These are phyloP conservation scores for Hipposideros larvatus DNA, from an alignment of 2,797 vertebrate species.

Conservation along the genomic window DNA sequence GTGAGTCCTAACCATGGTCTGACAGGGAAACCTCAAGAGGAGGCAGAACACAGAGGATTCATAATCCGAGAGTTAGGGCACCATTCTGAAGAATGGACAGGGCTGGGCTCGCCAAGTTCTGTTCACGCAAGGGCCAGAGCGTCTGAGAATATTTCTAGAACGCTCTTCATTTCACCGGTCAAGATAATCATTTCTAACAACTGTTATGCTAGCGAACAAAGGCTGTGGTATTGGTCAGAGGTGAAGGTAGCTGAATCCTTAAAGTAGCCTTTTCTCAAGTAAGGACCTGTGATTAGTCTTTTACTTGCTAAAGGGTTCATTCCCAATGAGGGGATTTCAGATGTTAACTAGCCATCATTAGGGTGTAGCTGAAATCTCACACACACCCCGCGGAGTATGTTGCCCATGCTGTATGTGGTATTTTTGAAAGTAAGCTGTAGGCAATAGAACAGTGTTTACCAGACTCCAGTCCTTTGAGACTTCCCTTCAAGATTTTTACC, in stretches of 20 bases:
- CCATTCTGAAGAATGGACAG: rapidly evolving
- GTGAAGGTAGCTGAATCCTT: neutral
- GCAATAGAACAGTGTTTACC: neutral
- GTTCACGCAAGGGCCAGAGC: neutral
- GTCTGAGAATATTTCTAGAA: neutral
- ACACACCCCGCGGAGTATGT: too few relatives aligned
- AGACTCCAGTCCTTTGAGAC: neutral
- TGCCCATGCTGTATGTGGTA: neutral
- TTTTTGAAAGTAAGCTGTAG: neutral
- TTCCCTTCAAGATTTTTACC: neutral
- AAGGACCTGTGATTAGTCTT: neutral
- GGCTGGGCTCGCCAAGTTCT: neutral
- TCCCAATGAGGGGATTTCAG: neutral
- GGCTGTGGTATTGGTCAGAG: neutral
- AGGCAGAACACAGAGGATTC: neutral
- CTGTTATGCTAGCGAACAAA: neutral
- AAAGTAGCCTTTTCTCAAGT: neutral
- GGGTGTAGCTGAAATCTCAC: neutral
- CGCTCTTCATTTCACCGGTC: neutral
- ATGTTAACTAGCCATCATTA: neutral
- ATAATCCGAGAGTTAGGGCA: neutral
- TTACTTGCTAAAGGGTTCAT: neutral
- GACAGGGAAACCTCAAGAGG: neutral
- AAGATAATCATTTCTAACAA: neutral
- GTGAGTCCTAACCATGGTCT: neutral